Conservation (phyloP, 2,888 invertebrate genomes). For the Cantharis rufa region DNA sequence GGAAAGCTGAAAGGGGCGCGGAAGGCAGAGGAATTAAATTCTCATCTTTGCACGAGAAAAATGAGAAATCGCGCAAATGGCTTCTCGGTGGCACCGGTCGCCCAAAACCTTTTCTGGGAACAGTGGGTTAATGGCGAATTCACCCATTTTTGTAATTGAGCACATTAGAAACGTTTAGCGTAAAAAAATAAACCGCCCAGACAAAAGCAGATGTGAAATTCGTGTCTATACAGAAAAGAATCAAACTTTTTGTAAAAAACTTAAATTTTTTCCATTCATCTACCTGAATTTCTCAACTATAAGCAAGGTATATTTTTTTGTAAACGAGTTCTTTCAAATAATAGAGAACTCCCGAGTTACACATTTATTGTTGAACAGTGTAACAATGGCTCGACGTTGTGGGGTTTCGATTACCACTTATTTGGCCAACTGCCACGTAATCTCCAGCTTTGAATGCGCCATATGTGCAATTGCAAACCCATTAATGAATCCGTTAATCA, state of each 20-base stretch:
- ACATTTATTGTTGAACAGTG: slow-evolving; percentile 30
- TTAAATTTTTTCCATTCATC: slow-evolving; percentile 6
- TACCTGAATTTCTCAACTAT: slow-evolving; percentile 19
- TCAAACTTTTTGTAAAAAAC: slow-evolving; percentile 6
- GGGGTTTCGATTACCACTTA: background rate
- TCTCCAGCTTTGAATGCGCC: slow-evolving; percentile 29
- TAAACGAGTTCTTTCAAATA: slow-evolving; percentile 31
- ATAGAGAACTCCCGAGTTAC: slow-evolving; percentile 39
- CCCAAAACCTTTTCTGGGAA: background rate
- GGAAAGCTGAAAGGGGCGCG: background rate
- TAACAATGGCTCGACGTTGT: slow-evolving; percentile 15
- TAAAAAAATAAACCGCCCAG: background rate
- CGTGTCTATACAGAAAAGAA: slow-evolving; percentile 1
- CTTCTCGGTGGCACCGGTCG: background rate
- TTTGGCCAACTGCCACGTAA: slow-evolving; percentile 27
- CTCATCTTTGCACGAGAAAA: background rate
- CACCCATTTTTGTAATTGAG: background rate
- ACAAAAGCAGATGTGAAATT: slow-evolving; percentile 14
- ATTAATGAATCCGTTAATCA: slow-evolving; percentile 32
- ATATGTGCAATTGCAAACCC: slow-evolving; percentile 30
- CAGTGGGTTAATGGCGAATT: background rate
- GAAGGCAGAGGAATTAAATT: background rate
- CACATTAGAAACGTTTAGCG: background rate
- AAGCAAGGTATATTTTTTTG: slow-evolving; percentile 15
- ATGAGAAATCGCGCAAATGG: background rate